Conservation (phyloP, 1,140 invertebrate species). For the Oppia nitens region DNA sequence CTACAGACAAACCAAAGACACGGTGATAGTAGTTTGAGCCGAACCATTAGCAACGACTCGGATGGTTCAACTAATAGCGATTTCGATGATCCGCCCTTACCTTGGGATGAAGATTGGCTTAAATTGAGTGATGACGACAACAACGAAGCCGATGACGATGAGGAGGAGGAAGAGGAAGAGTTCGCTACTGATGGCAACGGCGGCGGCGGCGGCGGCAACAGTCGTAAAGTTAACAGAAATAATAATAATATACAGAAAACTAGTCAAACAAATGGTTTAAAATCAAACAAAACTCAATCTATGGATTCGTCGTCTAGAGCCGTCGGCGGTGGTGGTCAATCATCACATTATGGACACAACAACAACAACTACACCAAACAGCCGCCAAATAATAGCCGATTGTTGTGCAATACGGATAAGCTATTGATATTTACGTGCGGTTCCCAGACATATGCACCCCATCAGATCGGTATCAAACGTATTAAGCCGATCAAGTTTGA, state of each 20-base stretch:
- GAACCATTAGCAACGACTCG: neutral
- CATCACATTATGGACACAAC: too few relatives aligned
- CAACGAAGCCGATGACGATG: neutral
- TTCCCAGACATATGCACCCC: slow-evolving; percentile 64
- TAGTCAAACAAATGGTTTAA: neutral
- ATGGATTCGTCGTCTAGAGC: neutral
- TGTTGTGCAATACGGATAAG: slow-evolving; percentile 37
- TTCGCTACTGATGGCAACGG: too few relatives aligned
- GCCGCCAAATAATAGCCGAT: too few relatives aligned
- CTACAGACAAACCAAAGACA: neutral
- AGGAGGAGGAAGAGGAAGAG: too few relatives aligned
- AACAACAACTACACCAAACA: too few relatives aligned
- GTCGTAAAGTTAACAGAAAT: neutral
- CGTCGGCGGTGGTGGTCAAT: too few relatives aligned
- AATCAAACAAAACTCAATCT: neutral
- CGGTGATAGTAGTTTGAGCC: neutral
- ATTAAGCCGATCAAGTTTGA: slow-evolving; percentile 51
- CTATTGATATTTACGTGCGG: slow-evolving; percentile 72
- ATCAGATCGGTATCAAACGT: slow-evolving; percentile 68
- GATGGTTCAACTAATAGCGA: slow-evolving; percentile 16
- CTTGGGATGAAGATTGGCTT: slow-evolving; percentile 20
- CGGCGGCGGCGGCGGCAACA: neutral
- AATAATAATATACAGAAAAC: neutral
- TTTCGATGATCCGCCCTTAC: slow-evolving; percentile 18
- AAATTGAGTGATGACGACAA: slow-evolving; percentile 10